These are phyloP conservation scores for Pseudomugil tenellus DNA, from an alignment of 2,797 vertebrate genomes.

Conservation along the genomic window DNA sequence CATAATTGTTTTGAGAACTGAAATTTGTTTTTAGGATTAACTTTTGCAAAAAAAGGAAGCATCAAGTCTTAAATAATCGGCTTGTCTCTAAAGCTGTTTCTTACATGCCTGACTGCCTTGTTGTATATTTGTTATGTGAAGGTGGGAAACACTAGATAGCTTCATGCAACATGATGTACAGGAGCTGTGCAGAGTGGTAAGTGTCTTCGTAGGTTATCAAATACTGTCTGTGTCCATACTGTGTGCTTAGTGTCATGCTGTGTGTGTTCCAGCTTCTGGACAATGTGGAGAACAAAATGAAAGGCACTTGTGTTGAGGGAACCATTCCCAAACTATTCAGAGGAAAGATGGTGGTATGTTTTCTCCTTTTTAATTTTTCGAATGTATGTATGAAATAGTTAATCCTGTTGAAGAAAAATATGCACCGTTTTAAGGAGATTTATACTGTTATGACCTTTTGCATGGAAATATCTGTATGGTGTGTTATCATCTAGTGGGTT, in stretches of 20 bases:
- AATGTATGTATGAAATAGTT: not conserved
- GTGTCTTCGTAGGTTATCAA: conserved; percentile 64
- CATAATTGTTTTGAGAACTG: not conserved
- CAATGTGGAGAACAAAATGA: conserved; percentile 99
- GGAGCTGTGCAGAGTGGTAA: conserved; percentile 98
- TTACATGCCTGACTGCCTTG: not conserved
- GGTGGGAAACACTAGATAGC: conserved; percentile 99
- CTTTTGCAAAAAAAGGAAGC: too few relatives aligned
- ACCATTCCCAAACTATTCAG: conserved; percentile 98
- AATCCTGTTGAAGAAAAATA: not conserved
- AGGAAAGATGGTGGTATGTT: conserved; percentile 99
- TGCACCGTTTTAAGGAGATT: not conserved
- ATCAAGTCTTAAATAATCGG: not conserved
- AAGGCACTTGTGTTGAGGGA: conserved; percentile 99
- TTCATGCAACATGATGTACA: conserved; percentile 99
- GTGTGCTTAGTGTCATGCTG: conserved; percentile 15
- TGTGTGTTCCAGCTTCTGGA: conserved; percentile 90
- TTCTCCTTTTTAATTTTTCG: not conserved
- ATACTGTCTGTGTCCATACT: not conserved
- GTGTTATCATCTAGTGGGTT: not conserved
- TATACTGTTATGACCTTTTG: not conserved
- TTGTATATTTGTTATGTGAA: conserved; percentile 48
- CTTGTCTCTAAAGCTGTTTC: not conserved
- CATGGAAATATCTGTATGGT: not conserved
- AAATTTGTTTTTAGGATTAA: not conserved